Evolutionary conservation across 1,140 invertebrate genomes (phyloP).

Genomic region (Aphis gossypii): DNA sequence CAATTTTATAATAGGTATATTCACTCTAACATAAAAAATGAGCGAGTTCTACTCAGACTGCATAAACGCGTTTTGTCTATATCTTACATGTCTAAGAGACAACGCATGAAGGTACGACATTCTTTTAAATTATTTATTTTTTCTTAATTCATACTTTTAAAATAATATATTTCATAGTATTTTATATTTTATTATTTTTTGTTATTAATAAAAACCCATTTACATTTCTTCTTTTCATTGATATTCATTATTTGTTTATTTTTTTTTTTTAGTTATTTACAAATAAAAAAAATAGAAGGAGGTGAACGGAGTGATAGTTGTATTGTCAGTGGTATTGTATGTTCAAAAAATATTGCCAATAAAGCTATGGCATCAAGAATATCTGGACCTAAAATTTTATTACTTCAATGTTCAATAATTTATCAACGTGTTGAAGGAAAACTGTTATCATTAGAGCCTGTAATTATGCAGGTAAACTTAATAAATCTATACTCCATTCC

Average conservation of each 20-base stretch:
- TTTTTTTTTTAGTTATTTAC: conserved; percentile 70
- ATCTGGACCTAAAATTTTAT: conserved; percentile 81
- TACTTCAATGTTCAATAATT: conserved; percentile 87
- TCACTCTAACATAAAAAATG: too few relatives aligned
- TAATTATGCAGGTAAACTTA: conserved; percentile 82
- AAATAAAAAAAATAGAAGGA: conserved; percentile 92
- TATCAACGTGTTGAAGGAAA: conserved; percentile 93
- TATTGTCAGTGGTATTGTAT: conserved; percentile 87
- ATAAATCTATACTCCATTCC: neutral
- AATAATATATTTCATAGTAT: neutral
- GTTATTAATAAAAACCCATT: neutral
- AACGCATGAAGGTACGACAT: too few relatives aligned
- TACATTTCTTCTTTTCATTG: neutral
- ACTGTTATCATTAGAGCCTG: conserved; percentile 87
- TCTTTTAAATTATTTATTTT: neutral
- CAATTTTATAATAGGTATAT: too few relatives aligned
- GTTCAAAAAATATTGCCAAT: conserved; percentile 92
- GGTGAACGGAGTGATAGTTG: conserved; percentile 78
- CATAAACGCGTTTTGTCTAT: too few relatives aligned
- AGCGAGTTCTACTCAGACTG: too few relatives aligned
- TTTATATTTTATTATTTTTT: neutral
- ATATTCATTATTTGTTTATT: neutral
- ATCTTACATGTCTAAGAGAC: too few relatives aligned
- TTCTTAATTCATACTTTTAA: neutral
- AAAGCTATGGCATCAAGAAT: conserved; percentile 85